Evolutionary conservation across 2,888 invertebrate species (phyloP), one percentile per base, ranked within the genome.

Genomic region (Ceramica pisi): DNA sequence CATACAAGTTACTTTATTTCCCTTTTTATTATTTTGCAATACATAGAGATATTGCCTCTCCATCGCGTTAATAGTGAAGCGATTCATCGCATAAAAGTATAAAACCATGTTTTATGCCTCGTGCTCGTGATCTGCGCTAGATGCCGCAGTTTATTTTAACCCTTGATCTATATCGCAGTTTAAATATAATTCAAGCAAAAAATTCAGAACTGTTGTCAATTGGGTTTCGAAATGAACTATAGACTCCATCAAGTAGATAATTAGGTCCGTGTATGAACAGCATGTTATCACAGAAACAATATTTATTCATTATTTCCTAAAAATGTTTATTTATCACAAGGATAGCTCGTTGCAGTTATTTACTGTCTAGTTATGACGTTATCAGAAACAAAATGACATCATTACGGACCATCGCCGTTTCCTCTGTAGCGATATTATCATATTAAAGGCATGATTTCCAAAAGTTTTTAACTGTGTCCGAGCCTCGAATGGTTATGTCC

Each of bases 1-100:
- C 94, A 91, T 93, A 94, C 95, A 92, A 94, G 93, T 95, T 93
- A 92, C 92, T 94, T 94, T 93, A 93, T 93, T 91, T 92, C 90
- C 90, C 88, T 94, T 95, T 95, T 94, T 93, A 93, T 93, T 91
- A 85, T 94, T 95, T 95, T 94, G 93, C 93, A 92, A 92, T 93
- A 91, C 91, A 81, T 87, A 90, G 85, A 91, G 93, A 93, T 94
- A 94, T 93, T 91, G 90, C 90, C 88, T 88, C 89, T 87, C 85
- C 88, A 85, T 86, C 80, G 91, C 88, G 89, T 90, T 94, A 93
- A 93, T 94, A 94, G 93, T 89, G 86, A 91, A 92, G 88, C 89
- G 87, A 92, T 92, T 88, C 89, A 86, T 87, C 85, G 85, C 81
- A 85, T 88, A 86, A 69, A 81, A 71, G 41, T 76, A 70, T 80